Evolutionary conservation across 1,140 invertebrate genomes (phyloP).

Genomic region (Drosophila saltans): DNA sequence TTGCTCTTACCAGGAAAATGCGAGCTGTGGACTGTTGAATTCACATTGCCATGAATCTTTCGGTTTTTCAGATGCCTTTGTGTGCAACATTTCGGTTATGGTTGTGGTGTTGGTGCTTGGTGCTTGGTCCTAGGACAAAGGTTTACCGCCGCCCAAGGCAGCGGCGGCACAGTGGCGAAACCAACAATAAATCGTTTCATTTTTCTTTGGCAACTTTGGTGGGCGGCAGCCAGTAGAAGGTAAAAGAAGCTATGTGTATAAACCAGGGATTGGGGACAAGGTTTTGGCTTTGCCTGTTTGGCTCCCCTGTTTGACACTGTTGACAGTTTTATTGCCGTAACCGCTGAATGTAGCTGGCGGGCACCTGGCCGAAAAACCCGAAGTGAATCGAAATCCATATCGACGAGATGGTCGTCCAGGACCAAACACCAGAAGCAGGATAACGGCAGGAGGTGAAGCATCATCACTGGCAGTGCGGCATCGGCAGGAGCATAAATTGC

Average conservation of each 20-base stretch:
- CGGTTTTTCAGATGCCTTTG: slow-evolving; percentile 35
- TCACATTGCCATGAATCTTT: slow-evolving; percentile 55
- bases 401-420: background rate
- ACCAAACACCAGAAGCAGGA: background rate
- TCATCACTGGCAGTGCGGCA: background rate
- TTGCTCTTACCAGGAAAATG: background rate
- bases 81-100: slow-evolving; percentile 4
- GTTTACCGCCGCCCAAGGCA: slow-evolving; percentile 26
- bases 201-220: slow-evolving; percentile 43
- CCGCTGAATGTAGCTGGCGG: slow-evolving; percentile 35
- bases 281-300: background rate
- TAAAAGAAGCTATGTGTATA: background rate
- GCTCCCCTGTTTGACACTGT: slow-evolving; percentile 46
- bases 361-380: slow-evolving; percentile 38
- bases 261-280: background rate
- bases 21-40: slow-evolving; percentile 47
- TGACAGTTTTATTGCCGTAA: slow-evolving; percentile 57
- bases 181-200: slow-evolving; percentile 60
- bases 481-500: slow-evolving; percentile 40
- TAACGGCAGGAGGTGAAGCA: background rate
- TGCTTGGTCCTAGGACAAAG: slow-evolving; percentile 34
- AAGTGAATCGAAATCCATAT: slow-evolving; percentile 7
- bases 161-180: slow-evolving; percentile 26
- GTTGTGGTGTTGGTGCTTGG: slow-evolving; percentile 10
- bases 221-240: slow-evolving; percentile 10